phyloP scores from a whole-genome alignment of 1,140 invertebrate species.

The Drosophila kohkoa region DNA sequence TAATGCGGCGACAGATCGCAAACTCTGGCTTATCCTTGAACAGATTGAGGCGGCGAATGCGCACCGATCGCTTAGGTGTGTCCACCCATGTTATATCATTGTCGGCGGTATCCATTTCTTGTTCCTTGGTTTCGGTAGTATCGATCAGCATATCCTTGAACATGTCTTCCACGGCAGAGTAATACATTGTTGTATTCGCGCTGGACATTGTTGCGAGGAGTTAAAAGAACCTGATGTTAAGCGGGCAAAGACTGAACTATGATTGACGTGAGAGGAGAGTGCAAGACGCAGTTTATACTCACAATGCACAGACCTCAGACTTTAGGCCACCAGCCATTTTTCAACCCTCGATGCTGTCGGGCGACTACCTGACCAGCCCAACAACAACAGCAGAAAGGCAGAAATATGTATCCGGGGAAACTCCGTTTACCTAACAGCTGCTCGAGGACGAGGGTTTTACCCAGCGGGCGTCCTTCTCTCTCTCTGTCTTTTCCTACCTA shows the following conservation, averaged over 20 bases:
- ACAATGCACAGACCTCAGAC: not conserved
- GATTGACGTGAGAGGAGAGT: constrained; percentile 57
- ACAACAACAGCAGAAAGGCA: not conserved
- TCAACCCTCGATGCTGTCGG: constrained; percentile 50
- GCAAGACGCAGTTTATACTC: constrained; percentile 20
- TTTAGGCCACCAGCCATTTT: constrained; percentile 31
- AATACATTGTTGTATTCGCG: constrained; percentile 57
- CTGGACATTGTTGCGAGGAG: constrained; percentile 50
- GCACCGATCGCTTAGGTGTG: constrained; percentile 60
- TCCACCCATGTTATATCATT: constrained; percentile 16
- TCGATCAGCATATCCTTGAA: constrained; percentile 54
- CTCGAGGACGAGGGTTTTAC: constrained; percentile 47
- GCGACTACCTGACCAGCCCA: constrained; percentile 55
- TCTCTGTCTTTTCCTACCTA: not conserved
- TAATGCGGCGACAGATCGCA: constrained; percentile 50
- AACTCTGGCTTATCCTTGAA: constrained; percentile 52
- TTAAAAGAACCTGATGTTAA: constrained; percentile 57
- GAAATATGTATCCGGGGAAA: constrained; percentile 19
- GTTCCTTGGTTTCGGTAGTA: constrained; percentile 15
- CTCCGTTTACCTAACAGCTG: constrained; percentile 46
- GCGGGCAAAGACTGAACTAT: constrained; percentile 55
- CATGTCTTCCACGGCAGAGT: constrained; percentile 61
- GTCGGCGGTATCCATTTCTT: not conserved
- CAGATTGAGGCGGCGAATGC: constrained; percentile 58
- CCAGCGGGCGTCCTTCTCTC: constrained; percentile 31